These are phyloP conservation scores for Dendropsophus ebraccatus DNA, from an alignment of 2,113 vertebrate species.

Conservation along the genomic window DNA sequence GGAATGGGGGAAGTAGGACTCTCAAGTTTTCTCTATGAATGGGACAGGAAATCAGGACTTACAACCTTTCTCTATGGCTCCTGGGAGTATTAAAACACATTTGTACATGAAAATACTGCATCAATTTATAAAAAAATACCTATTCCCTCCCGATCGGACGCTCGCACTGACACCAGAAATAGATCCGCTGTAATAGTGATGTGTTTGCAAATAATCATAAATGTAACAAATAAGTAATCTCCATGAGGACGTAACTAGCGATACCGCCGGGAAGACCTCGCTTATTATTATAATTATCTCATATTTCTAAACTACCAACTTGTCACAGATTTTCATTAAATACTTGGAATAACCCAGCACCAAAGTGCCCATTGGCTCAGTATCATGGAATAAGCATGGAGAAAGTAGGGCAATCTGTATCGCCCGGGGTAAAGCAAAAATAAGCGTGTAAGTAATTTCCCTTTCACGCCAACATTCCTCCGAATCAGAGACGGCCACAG, in stretches of 20 bases:
- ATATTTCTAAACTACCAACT: neutral
- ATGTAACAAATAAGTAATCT: neutral
- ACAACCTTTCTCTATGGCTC: neutral
- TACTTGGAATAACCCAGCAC: neutral
- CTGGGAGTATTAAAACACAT: no score
- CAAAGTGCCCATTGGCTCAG: neutral
- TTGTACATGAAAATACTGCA: neutral
- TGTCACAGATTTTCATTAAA: conserved; percentile 15
- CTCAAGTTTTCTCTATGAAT: neutral
- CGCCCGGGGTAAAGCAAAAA: neutral
- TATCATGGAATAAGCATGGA: neutral
- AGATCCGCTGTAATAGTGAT: neutral
- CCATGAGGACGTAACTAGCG: neutral
- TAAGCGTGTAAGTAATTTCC: neutral
- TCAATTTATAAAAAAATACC: neutral
- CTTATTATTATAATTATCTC: conserved; percentile 12
- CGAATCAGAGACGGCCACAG: neutral
- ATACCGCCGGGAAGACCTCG: neutral
- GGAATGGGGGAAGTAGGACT: no score
- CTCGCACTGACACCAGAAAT: no score
- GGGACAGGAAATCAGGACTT: neutral
- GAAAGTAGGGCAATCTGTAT: conserved; percentile 5
- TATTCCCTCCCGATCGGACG: no score
- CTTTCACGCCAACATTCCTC: neutral
- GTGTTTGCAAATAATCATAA: neutral